Evolutionary conservation across 1,140 invertebrate genomes (phyloP), one percentile per base, ranked within the genome.

Genomic region (Bicyclus anynana): DNA sequence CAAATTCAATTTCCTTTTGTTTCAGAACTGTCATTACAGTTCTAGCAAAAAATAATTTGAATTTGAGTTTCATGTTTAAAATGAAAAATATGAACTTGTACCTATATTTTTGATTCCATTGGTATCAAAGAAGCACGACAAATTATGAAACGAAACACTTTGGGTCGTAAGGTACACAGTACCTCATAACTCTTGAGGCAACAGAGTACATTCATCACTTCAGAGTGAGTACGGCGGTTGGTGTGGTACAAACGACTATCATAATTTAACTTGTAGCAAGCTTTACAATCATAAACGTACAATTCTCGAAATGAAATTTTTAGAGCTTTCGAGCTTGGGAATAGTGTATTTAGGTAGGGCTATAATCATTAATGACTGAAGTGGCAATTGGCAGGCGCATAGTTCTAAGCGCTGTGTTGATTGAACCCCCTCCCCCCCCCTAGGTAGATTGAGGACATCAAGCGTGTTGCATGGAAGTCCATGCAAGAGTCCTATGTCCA

Each of bases 181-280:
- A 14, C 16, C 37, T 40, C 37, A 52, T 52, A 51, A 51, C 10
- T 52, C 37, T 17, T 17, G 37, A 16, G 5, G n/a, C n/a, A 46
- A 46, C 18, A 21, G 13, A 52, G 50, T 52, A 13, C 37, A 52
- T 52, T 40, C 26, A 21, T 52, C 50, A 52, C 23, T 26, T 40
- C n/a, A 37, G 20, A 21, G 37, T 51, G 27, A 37, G 37, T 51
- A 40, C 47, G 7, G 21, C 17, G 37, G 10, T 16, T 52, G 35
- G 20, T 52, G 35, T 52, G 18, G 35, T 26, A 20, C 23, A 52
- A 52, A 23, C 50, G 50, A 17, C 21, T 40, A 14, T 37, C 50
- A 52, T 40, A 52, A 52, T 52, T 52, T 21, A 40, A 26, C 37
- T 40, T 26, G 38, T 52, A 26, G 38, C 35, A 17, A 52, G 37